Conservation (phyloP, 2,113 vertebrate species). For the Actenoides lindsayi region DNA sequence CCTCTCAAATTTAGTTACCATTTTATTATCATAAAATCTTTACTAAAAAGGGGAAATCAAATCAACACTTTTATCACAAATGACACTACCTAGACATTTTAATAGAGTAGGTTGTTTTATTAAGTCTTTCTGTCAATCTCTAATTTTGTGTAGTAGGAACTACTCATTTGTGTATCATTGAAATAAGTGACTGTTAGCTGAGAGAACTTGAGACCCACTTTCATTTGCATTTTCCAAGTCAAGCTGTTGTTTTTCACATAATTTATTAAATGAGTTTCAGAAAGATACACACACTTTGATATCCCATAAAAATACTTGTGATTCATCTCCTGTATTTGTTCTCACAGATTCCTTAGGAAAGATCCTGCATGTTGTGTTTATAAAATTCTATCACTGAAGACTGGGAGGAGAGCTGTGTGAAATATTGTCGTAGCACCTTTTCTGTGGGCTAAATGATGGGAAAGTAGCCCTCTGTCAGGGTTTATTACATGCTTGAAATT, state of each 20-base stretch:
- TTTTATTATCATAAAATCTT: not conserved
- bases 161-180: conserved; percentile 26
- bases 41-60: not conserved
- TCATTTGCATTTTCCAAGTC: conserved; percentile 49
- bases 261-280: conserved; percentile 36
- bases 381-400: not conserved
- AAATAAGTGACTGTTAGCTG: conserved; percentile 45
- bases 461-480: not conserved
- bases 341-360: not conserved
- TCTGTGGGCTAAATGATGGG: not conserved
- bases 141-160: conserved; percentile 19
- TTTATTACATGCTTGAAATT: not conserved
- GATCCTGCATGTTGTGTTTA: not conserved
- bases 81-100: not conserved
- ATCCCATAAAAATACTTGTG: conserved; percentile 9
- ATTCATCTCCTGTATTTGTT: not conserved
- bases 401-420: not conserved
- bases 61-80: not conserved
- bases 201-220: conserved; percentile 53
- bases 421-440: not conserved
- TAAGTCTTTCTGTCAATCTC: conserved; percentile 21
- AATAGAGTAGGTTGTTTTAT: not conserved
- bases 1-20: not conserved
- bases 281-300: conserved; percentile 10
- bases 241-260: conserved; percentile 25